These are phyloP conservation scores for Zelostemma sp. DNA, from an alignment of 1,140 invertebrate genomes.

Conservation along the genomic window DNA sequence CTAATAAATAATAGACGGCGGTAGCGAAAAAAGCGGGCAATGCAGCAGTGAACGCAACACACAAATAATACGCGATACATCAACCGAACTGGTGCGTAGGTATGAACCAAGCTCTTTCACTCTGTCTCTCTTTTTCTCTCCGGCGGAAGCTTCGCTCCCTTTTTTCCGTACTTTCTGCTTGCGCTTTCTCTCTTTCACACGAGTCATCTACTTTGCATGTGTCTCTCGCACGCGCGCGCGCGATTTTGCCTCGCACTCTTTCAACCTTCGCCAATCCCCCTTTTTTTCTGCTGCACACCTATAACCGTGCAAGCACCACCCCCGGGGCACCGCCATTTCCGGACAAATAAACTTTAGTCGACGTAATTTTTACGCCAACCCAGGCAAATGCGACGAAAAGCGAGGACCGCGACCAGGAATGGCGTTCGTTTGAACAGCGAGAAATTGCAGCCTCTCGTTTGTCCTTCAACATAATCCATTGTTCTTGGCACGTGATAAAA, in stretches of 20 bases:
- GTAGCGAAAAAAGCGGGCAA: slow-evolving; percentile 70
- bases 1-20: slow-evolving; percentile 72
- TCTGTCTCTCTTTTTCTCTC: slow-evolving; percentile 44
- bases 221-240: slow-evolving; percentile 33
- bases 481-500: slow-evolving; percentile 28
- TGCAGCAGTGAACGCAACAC: slow-evolving; percentile 70
- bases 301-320: slow-evolving; percentile 67
- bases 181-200: slow-evolving; percentile 47
- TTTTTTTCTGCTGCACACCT: slow-evolving; percentile 65
- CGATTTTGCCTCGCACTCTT: slow-evolving; percentile 16
- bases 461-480: slow-evolving; percentile 41
- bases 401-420: slow-evolving; percentile 54
- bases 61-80: slow-evolving; percentile 71
- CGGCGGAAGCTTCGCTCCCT: slow-evolving; percentile 29
- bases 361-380: slow-evolving; percentile 70
- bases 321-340: slow-evolving; percentile 68
- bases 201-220: slow-evolving; percentile 51
- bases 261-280: slow-evolving; percentile 57
- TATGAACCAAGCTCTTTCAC: slow-evolving; percentile 56
- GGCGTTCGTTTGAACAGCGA: slow-evolving; percentile 39
- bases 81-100: slow-evolving; percentile 62
- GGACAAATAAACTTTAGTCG: slow-evolving; percentile 71
- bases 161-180: slow-evolving; percentile 47
- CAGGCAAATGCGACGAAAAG: slow-evolving; percentile 65
- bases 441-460: slow-evolving; percentile 39